phyloP scores from a whole-genome alignment of 2,113 vertebrate species.

The Pteruthius melanotis region DNA sequence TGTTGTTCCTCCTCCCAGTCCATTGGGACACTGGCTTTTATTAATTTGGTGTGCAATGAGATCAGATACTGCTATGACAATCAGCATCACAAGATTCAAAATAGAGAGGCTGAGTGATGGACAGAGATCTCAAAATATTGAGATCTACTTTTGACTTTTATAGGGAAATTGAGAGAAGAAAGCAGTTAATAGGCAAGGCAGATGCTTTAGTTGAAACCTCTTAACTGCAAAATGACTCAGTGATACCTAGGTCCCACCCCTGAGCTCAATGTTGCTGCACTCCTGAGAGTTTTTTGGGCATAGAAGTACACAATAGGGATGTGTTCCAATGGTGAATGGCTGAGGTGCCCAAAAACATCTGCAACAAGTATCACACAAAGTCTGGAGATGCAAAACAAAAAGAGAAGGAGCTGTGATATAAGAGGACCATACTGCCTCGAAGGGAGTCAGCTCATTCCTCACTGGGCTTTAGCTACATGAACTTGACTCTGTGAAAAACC shows the following conservation, averaged over 20 bases:
- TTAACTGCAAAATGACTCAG: not conserved
- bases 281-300: not conserved
- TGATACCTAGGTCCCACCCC: too few species aligned
- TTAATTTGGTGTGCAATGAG: not conserved
- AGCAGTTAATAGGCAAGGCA: not conserved
- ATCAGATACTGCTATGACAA: not conserved
- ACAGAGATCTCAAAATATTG: not conserved
- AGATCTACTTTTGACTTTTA: not conserved
- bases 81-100: not conserved
- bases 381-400: not conserved
- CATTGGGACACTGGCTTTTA: not conserved
- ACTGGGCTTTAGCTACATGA: fast-evolving
- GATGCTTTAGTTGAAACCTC: not conserved
- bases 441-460: not conserved
- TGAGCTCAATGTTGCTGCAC: not conserved
- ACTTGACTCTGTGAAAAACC: not conserved
- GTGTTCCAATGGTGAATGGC: not conserved
- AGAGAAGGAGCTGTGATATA: not conserved
- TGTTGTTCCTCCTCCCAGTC: not conserved
- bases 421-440: fast-evolving
- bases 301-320: not conserved
- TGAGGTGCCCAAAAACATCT: not conserved
- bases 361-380: not conserved
- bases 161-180: not conserved
- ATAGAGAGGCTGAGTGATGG: not conserved